Evolutionary conservation across 2,797 vertebrate species (phyloP), one percentile per base, ranked within the genome.

Genomic region (Paratrypauchen microcephalus): DNA sequence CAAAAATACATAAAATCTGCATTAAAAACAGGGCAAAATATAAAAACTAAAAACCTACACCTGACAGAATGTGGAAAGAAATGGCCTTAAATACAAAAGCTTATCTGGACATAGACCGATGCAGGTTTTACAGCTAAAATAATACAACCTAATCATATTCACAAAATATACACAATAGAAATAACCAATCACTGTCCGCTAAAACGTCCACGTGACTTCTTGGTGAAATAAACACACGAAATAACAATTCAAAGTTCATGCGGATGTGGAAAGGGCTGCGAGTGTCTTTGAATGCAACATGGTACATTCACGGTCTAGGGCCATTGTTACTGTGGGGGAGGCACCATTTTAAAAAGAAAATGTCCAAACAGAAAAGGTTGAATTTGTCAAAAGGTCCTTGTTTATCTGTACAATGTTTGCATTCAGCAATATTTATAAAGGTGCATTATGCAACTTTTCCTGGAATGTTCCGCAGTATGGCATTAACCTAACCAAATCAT

Each of bases 151-250:
- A 62, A 75, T 32, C 75, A 80, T 89, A 83, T 83, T 80, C 79
- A 86, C 83, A 87, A 85, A 85, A 79, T 87, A 72, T 84, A 82
- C 67, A 84, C 56, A 70, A 41, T 26, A 24, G 45, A 63, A 45
- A 16, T 59, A 75, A 76, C 76, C 80, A 83, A 88, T 87, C 73
- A 75, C 67, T 57, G 77, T 87, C 75, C 77, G 78, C 73, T 79
- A 66, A 79, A 72, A 60, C 68, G 45, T 73, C 7, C 62, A 56
- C 66, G 74, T 45, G 65, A 62, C 52, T 62, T 79, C 13, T 66
- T 47, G 67, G 75, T 70, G 77, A 74, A 78, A 48, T 61, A 62
- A 57, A 66, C 72, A 60, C 32, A 50, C 48, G 9, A 74, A 76
- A 77, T 12, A 77, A 69, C 77, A 24, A 60, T 56, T 41, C 52